A percentile compares a stretch with the other conserved stretches of the same genome.
These are phyloP conservation scores for Chironomus tepperi DNA, from an alignment of 1,140 invertebrate genomes.

Conservation along the genomic window DNA sequence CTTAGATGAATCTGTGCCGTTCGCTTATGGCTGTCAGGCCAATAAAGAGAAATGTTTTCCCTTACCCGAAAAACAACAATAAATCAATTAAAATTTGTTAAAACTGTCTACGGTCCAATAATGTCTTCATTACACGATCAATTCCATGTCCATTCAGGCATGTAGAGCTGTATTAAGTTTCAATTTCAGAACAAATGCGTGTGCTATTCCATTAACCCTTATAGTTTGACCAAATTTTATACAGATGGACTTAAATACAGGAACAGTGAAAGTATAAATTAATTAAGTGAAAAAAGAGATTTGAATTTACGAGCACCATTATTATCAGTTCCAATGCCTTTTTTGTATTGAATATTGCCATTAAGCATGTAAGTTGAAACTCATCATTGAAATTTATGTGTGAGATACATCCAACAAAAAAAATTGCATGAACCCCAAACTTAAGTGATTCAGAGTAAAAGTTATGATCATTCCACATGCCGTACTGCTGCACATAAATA, in stretches of 20 bases:
- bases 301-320: no score
- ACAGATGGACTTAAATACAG: no score
- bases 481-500: neutral
- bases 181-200: neutral
- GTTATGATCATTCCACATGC: constrained; percentile 12
- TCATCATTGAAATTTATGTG: no score
- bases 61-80: constrained; percentile 15
- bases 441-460: neutral
- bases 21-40: neutral
- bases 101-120: constrained; percentile 16
- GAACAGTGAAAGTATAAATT: no score
- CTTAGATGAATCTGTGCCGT: neutral
- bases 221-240: neutral
- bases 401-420: no score
- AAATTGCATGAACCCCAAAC: no score
- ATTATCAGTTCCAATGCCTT: no score
- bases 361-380: no score
- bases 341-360: no score
- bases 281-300: no score
- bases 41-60: neutral
- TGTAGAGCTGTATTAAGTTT: neutral
- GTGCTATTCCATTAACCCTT: neutral
- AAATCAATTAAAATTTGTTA: constrained; percentile 24
- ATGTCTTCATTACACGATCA: constrained; percentile 12
- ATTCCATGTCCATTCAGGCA: neutral